Conservation (phyloP, 2,888 invertebrate species). For the Microctonus hyperodae region DNA sequence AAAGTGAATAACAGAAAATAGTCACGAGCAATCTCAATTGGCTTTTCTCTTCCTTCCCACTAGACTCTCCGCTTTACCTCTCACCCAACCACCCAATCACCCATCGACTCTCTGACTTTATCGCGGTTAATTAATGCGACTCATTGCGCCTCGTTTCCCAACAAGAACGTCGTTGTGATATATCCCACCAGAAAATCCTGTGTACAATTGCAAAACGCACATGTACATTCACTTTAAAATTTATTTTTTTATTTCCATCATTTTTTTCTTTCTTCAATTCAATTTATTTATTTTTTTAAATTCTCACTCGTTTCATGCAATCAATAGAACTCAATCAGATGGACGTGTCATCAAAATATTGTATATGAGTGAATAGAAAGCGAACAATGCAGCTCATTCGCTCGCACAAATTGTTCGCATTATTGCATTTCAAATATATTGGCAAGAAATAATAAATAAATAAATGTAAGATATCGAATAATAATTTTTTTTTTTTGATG, state of each 20-base stretch:
- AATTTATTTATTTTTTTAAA: not conserved
- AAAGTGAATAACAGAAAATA: not conserved
- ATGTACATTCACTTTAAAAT: not conserved
- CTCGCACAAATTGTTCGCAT: not conserved
- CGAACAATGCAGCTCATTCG: not conserved
- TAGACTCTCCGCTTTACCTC: not conserved
- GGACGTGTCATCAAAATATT: not conserved
- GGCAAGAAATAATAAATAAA: too few species aligned
- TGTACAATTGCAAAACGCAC: not conserved
- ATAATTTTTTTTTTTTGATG: too few species aligned
- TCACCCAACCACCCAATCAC: not conserved
- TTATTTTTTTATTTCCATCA: not conserved
- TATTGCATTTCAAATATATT: too few species aligned
- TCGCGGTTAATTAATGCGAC: conserved; percentile 18
- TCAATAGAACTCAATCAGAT: conserved; percentile 18
- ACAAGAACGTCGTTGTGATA: not conserved
- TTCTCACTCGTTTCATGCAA: not conserved
- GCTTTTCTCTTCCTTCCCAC: conserved; percentile 10
- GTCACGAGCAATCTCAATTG: not conserved
- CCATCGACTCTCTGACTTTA: not conserved
- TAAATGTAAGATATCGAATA: too few species aligned
- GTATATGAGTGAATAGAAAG: not conserved
- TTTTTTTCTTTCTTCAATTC: not conserved
- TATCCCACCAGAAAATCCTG: not conserved
- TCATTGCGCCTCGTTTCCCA: conserved; percentile 14